Conservation (phyloP, 2,113 vertebrate genomes). For the Hydropotes inermis region DNA sequence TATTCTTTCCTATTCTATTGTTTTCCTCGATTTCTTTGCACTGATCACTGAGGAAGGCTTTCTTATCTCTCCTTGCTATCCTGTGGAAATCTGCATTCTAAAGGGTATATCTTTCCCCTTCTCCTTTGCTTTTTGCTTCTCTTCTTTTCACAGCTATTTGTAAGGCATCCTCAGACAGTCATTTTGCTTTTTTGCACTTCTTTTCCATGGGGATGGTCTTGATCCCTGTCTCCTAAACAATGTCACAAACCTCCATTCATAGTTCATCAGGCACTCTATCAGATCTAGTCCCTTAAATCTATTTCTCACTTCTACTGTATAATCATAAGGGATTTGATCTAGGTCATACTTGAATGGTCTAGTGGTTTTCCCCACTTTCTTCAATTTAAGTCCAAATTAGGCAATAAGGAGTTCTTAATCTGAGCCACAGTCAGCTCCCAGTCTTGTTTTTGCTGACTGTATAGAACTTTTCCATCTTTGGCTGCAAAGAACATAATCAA, state of each 20-base stretch:
- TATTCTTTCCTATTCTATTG: not conserved
- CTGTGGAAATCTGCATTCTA: not conserved
- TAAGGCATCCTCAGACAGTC: not conserved
- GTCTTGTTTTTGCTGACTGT: not conserved
- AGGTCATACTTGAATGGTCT: not conserved
- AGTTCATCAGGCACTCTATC: not conserved
- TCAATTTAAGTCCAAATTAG: not conserved
- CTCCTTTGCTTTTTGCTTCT: not conserved
- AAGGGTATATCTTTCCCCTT: not conserved
- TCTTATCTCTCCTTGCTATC: not conserved
- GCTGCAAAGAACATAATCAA: not conserved
- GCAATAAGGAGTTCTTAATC: not conserved
- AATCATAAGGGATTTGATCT: not conserved
- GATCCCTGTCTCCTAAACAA: not conserved
- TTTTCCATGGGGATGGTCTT: not conserved
- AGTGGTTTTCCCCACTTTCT: not conserved
- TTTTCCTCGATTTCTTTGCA: not conserved
- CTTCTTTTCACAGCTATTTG: not conserved
- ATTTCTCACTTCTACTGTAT: not conserved
- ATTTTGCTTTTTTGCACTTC: not conserved
- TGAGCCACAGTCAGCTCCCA: not conserved
- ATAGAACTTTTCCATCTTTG: not conserved
- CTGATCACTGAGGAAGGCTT: not conserved
- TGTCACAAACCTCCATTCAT: not conserved
- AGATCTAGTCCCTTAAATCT: not conserved